Conservation (phyloP, 2,797 vertebrate genomes). For the Galaxias olidus region DNA sequence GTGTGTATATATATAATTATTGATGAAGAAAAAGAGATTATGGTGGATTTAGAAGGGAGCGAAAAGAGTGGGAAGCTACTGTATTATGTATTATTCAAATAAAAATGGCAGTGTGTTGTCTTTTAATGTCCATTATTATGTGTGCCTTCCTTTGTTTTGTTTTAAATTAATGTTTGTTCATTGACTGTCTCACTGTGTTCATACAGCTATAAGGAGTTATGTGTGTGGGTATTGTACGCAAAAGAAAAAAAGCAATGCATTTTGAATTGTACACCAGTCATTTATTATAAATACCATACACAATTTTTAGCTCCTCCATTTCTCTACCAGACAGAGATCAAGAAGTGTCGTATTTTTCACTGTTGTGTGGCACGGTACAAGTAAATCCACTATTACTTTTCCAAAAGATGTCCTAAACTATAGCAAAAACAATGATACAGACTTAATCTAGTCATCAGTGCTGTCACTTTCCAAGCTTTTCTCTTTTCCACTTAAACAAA, state of each 20-base stretch:
- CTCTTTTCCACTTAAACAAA: conserved; percentile 17
- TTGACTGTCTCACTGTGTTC: not conserved
- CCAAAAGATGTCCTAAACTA: too few species aligned
- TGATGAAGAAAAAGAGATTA: conserved; percentile 26
- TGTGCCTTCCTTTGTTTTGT: not conserved
- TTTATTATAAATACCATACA: conserved; percentile 67
- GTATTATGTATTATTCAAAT: conserved; percentile 49
- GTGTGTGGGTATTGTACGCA: conserved; percentile 5
- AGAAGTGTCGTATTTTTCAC: too few species aligned
- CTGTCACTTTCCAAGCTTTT: conserved; percentile 36
- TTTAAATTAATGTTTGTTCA: not conserved
- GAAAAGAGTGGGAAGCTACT: conserved; percentile 3
- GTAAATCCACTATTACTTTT: too few species aligned
- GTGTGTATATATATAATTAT: conserved; percentile 70
- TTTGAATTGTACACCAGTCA: conserved; percentile 35
- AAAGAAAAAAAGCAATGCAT: not conserved
- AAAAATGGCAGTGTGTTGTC: conserved; percentile 51
- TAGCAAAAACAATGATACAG: not conserved
- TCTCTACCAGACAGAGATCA: conserved; percentile 17
- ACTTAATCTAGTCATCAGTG: conserved; percentile 36
- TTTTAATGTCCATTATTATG: conserved; percentile 3
- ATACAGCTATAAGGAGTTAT: not conserved
- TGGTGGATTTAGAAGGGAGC: conserved; percentile 15
- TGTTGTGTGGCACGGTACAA: too few species aligned
- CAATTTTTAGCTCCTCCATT: not conserved